Evolutionary conservation across 2,113 vertebrate species (phyloP).

Genomic region (Condylura cristata): DNA sequence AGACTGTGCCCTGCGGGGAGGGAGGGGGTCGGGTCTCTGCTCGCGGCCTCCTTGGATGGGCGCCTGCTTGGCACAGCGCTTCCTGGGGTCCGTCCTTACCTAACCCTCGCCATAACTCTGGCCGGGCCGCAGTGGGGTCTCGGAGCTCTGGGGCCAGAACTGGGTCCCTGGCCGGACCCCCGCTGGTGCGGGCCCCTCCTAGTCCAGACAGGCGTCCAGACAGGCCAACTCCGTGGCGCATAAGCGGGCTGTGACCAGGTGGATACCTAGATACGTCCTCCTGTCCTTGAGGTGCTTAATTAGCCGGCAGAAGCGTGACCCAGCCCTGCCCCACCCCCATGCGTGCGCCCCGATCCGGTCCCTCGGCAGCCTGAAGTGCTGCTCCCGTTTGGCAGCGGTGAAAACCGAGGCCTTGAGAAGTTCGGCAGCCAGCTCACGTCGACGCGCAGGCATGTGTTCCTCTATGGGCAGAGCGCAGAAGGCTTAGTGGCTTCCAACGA

Average conservation of each 20-base stretch:
- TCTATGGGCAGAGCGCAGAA: background rate
- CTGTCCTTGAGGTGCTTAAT: background rate
- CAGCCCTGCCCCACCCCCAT: background rate
- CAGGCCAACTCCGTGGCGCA: background rate
- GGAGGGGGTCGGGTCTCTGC: too few species aligned
- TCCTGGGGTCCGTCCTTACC: fast-evolving
- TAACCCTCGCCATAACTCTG: background rate
- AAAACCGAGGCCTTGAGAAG: background rate
- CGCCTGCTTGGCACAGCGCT: background rate
- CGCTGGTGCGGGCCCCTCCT: too few species aligned
- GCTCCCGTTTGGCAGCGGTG: background rate
- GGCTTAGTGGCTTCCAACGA: background rate
- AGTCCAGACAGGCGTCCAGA: too few species aligned
- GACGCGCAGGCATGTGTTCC: background rate
- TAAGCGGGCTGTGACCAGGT: background rate
- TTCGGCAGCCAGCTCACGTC: background rate
- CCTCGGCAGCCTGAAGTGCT: background rate
- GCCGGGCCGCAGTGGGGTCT: background rate
- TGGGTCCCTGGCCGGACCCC: too few species aligned
- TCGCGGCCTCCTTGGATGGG: too few species aligned
- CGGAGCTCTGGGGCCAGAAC: background rate
- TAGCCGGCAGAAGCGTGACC: background rate
- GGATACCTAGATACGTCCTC: background rate
- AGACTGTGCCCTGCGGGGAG: background rate
- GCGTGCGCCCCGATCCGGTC: background rate